Conservation (phyloP, 2,113 vertebrate genomes). For the Lepidothrix coronata region DNA sequence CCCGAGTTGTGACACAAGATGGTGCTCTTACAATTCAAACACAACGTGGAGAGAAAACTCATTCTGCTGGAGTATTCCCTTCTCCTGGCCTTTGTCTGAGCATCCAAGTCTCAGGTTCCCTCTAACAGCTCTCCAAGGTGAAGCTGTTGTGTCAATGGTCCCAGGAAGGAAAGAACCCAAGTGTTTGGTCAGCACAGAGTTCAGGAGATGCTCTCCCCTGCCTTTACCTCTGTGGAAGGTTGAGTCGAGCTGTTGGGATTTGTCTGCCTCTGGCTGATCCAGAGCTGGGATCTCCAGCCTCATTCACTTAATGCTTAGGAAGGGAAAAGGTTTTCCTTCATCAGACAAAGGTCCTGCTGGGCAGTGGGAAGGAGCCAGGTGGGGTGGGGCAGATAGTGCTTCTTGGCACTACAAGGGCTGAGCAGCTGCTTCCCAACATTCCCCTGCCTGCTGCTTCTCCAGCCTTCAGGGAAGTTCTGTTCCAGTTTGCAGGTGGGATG, state of each 20-base stretch:
- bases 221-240: neutral
- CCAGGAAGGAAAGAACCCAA: neutral
- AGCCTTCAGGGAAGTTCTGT: neutral
- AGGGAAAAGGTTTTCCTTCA: neutral
- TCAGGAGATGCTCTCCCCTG: neutral
- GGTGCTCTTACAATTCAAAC: constrained; percentile 14
- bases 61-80: neutral
- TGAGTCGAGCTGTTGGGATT: rapidly evolving
- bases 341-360: neutral
- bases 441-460: neutral
- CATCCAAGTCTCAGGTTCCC: neutral
- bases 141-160: neutral
- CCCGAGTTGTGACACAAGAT: constrained; percentile 11
- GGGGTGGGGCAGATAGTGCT: neutral
- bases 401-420: neutral
- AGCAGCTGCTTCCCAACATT: neutral
- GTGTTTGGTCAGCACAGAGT: neutral
- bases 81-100: neutral
- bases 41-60: neutral
- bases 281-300: neutral
- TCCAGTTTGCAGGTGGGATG: neutral
- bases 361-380: neutral
- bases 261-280: neutral
- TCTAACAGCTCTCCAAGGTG: neutral
- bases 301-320: neutral